A percentile compares a stretch with the other conserved stretches of the same genome.
Evolutionary conservation across 1,140 invertebrate species (phyloP).

Genomic region (Bombus vancouverensis): DNA sequence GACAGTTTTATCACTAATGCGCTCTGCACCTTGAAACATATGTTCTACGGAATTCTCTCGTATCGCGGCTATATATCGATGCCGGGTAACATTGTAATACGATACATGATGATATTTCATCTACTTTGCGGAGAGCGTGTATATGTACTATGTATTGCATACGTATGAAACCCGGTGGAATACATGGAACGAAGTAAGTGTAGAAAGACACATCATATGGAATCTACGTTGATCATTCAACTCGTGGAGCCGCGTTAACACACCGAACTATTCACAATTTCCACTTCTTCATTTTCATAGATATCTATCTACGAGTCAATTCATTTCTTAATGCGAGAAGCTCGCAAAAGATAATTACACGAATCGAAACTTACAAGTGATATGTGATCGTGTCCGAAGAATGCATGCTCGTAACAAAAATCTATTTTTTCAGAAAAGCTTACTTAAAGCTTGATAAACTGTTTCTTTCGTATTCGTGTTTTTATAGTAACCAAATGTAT

Average conservation of each 20-base stretch:
- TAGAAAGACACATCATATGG: conserved; percentile 5
- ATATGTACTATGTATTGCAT: not conserved
- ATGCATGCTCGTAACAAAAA: too few species aligned
- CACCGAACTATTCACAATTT: not conserved
- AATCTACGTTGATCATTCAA: conserved; percentile 4
- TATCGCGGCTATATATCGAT: conserved; percentile 26
- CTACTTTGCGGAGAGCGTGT: conserved; percentile 7
- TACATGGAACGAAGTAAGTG: not conserved
- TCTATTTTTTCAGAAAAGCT: too few species aligned
- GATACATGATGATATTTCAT: conserved; percentile 35
- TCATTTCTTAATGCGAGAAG: not conserved
- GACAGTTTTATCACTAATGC: conserved; percentile 38
- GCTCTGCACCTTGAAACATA: conserved; percentile 13
- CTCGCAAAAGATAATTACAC: not conserved
- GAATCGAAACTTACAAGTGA: not conserved
- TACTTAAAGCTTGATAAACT: too few species aligned
- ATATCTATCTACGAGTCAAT: conserved; percentile 1
- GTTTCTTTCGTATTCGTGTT: too few species aligned
- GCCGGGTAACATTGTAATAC: conserved; percentile 14
- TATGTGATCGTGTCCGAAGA: too few species aligned
- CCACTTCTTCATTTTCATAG: not conserved
- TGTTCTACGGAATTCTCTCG: not conserved
- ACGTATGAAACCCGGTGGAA: not conserved
- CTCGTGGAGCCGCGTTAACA: not conserved
- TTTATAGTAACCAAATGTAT: too few species aligned